phyloP scores from a whole-genome alignment of 2,797 vertebrate species.

The Hydrolagus colliei region DNA sequence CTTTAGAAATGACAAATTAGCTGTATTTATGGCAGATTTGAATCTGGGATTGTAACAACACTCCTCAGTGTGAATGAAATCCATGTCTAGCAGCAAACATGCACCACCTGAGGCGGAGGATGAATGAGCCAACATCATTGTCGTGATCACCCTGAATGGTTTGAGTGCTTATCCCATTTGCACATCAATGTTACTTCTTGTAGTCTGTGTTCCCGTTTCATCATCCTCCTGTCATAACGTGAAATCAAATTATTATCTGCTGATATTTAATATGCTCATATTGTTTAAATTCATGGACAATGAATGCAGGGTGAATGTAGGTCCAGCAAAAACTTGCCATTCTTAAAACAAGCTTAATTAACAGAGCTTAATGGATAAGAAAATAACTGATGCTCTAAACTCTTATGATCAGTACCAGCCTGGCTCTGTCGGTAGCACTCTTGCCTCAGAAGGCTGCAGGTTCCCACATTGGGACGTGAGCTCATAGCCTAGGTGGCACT shows the following conservation, averaged over 20 bases:
- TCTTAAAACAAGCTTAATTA: not conserved
- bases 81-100: not conserved
- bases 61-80: not conserved
- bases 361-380: not conserved
- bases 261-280: not conserved
- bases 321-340: not conserved
- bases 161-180: constrained; percentile 12
- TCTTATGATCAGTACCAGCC: not conserved
- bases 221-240: constrained; percentile 8
- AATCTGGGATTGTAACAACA: not conserved
- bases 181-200: constrained; percentile 25
- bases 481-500: too few relatives aligned
- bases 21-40: not conserved
- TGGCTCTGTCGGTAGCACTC: too few relatives aligned
- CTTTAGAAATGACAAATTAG: constrained; percentile 16
- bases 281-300: not conserved
- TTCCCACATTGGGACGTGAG: too few relatives aligned
- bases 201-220: constrained; percentile 8
- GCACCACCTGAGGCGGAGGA: constrained; percentile 13
- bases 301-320: not conserved
- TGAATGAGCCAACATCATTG: not conserved
- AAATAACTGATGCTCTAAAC: not conserved
- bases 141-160: not conserved
- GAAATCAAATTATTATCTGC: constrained; percentile 26
- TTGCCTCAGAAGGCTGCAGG: too few relatives aligned